Evolutionary conservation across 1,140 invertebrate genomes (phyloP).

Genomic region (Philaenus spumarius): DNA sequence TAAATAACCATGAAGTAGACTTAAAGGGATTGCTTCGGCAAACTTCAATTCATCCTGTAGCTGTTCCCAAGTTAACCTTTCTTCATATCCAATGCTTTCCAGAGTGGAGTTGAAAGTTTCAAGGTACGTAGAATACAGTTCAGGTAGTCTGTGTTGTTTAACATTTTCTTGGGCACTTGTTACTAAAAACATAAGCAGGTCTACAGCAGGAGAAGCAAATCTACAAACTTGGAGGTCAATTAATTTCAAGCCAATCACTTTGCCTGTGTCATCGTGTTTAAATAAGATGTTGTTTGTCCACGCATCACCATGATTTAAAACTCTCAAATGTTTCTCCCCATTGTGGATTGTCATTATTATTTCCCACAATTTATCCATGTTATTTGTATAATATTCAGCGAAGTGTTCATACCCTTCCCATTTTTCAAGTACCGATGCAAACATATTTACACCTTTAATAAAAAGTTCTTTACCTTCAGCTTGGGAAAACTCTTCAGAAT

Average conservation of each 20-base stretch:
- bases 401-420: background rate
- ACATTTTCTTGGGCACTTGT: slow-evolving; percentile 13
- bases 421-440: background rate
- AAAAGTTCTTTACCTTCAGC: background rate
- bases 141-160: background rate
- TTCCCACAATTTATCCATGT: background rate
- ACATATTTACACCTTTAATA: background rate
- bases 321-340: background rate
- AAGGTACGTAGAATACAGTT: background rate
- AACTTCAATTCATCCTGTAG: background rate
- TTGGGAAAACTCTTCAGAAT: background rate
- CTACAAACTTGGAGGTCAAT: slow-evolving; percentile 15
- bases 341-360: background rate
- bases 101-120: background rate
- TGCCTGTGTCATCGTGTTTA: background rate
- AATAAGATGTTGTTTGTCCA: slow-evolving; percentile 27
- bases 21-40: too few relatives aligned
- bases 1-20: too few relatives aligned
- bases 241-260: slow-evolving; percentile 1
- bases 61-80: background rate
- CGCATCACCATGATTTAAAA: slow-evolving; percentile 25
- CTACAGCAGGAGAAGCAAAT: slow-evolving; percentile 18
- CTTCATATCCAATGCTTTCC: background rate
- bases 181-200: slow-evolving; percentile 20
- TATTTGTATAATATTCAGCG: background rate